A percentile compares a stretch with the other conserved stretches of the same genome.
phyloP scores from a whole-genome alignment of 92 coral and sea anemone species.

The Epizoanthus fatuus region DNA sequence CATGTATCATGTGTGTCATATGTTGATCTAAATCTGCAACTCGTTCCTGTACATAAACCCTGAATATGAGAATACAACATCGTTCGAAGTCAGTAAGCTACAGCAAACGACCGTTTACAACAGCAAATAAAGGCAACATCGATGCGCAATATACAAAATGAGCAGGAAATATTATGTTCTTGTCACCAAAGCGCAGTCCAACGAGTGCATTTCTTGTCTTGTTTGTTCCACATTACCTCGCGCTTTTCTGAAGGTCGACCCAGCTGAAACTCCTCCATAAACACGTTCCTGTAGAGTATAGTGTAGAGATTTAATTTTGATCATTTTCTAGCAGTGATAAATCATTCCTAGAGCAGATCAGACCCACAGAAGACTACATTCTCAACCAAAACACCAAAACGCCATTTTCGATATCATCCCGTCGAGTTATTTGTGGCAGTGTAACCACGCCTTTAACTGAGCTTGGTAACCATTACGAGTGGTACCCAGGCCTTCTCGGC shows the following conservation, averaged over 20 bases:
- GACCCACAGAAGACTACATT: conserved; percentile 19
- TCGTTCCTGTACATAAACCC: background rate
- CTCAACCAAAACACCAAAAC: background rate
- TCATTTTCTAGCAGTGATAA: conserved; percentile 49
- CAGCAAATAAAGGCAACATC: background rate
- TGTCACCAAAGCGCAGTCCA: background rate
- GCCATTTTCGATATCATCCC: conserved; percentile 20
- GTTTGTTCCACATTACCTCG: conserved; percentile 68
- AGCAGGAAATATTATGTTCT: no score
- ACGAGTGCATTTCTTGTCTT: background rate
- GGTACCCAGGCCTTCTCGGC: conserved; percentile 25
- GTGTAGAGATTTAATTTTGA: conserved; percentile 63
- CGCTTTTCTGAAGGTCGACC: conserved; percentile 65
- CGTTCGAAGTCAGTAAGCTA: background rate
- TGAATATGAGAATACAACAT: background rate
- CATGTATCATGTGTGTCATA: no score
- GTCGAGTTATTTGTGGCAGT: background rate
- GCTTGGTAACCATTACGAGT: background rate
- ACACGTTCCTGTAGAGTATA: conserved; percentile 79
- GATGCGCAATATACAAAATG: no score
- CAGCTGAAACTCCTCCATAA: conserved; percentile 74
- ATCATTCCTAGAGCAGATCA: conserved; percentile 6
- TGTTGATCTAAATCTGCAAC: background rate
- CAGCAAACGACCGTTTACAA: background rate
- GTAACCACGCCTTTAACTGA: conserved; percentile 12